Conservation (phyloP, 1,140 invertebrate genomes). For the Phymastichus coffea region DNA sequence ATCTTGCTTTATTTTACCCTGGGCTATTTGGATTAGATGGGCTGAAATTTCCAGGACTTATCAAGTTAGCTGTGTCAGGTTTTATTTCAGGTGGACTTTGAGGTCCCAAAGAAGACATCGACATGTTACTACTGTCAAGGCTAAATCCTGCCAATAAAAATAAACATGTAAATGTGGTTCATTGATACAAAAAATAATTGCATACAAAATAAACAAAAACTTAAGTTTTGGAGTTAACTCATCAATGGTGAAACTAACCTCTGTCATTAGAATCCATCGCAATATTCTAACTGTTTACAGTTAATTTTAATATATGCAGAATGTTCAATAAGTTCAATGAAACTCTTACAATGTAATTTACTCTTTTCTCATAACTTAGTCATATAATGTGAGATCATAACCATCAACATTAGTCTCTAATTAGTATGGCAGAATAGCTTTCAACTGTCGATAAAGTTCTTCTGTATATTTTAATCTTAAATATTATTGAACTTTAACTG, state of each 20-base stretch:
- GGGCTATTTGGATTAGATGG: conserved; percentile 67
- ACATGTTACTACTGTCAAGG: conserved; percentile 69
- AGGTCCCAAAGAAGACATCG: conserved; percentile 68
- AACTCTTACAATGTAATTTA: too few species aligned
- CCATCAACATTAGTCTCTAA: too few species aligned
- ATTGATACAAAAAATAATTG: neutral
- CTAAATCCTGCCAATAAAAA: conserved; percentile 59
- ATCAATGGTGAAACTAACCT: conserved; percentile 41
- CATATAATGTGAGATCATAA: too few species aligned
- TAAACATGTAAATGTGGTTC: conserved; percentile 27
- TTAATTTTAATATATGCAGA: too few species aligned
- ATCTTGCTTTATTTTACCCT: conserved; percentile 57
- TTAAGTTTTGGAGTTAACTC: neutral
- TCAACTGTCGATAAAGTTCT: too few species aligned
- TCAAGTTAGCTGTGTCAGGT: conserved; percentile 78
- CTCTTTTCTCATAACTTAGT: too few species aligned
- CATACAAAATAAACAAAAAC: neutral
- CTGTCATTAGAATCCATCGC: conserved; percentile 53
- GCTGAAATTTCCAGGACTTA: conserved; percentile 64
- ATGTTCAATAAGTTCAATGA: too few species aligned
- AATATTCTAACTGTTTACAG: too few species aligned
- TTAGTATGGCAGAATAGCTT: too few species aligned
- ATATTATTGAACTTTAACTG: too few species aligned
- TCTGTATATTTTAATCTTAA: too few species aligned
- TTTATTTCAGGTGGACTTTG: conserved; percentile 84